These are phyloP conservation scores for Cyprinodon brontotheroides DNA, from an alignment of 2,113 vertebrate genomes.

Conservation along the genomic window DNA sequence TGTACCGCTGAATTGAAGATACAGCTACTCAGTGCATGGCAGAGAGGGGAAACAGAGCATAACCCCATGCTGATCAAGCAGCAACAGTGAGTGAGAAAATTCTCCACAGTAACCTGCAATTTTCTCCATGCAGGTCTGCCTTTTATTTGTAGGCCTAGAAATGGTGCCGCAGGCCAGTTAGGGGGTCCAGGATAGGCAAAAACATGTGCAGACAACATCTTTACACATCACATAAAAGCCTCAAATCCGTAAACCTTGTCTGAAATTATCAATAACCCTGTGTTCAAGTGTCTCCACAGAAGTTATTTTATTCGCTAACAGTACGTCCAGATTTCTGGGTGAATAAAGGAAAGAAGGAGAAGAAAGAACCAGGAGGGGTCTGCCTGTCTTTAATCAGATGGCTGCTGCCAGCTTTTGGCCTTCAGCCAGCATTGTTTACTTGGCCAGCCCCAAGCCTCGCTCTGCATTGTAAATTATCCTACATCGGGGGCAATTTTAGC, in stretches of 20 bases:
- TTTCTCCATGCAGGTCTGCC: slow-evolving; percentile 72
- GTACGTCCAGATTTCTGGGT: slow-evolving; percentile 3
- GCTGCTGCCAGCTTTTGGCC: slow-evolving; percentile 50
- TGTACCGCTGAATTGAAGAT: slow-evolving; percentile 10
- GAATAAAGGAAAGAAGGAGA: slow-evolving; percentile 12
- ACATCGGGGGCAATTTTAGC: slow-evolving; percentile 50
- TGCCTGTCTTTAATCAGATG: slow-evolving; percentile 59
- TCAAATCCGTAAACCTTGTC: not conserved
- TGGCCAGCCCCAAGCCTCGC: slow-evolving; percentile 47
- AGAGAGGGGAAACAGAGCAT: slow-evolving; percentile 27
- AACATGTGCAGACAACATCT: not conserved
- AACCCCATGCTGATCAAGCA: slow-evolving; percentile 64
- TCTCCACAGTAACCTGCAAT: slow-evolving; percentile 68
- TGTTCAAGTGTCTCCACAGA: not conserved
- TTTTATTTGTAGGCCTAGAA: slow-evolving; percentile 80
- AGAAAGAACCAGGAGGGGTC: slow-evolving; percentile 10
- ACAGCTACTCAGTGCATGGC: slow-evolving; percentile 52
- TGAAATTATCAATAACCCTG: not conserved
- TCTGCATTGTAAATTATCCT: slow-evolving; percentile 55
- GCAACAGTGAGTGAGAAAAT: slow-evolving; percentile 44
- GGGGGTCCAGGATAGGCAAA: not conserved
- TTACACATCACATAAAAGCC: not conserved
- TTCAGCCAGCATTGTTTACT: slow-evolving; percentile 72
- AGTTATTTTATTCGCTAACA: slow-evolving; percentile 8
- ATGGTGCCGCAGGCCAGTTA: slow-evolving; percentile 67